Conservation (phyloP, 2,888 invertebrate species). For the Apamea epomidion region DNA sequence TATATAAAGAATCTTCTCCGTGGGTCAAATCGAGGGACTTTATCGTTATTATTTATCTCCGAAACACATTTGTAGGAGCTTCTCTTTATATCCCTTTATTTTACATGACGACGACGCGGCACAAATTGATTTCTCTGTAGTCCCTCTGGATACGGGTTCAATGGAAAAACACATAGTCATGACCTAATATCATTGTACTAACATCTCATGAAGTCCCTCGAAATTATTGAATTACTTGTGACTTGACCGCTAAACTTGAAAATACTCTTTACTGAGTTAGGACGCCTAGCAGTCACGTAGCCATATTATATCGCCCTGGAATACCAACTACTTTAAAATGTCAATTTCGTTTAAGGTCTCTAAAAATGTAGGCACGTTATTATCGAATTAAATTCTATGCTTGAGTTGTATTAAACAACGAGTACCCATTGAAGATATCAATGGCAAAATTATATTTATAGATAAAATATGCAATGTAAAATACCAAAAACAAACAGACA, state of each 20-base stretch:
- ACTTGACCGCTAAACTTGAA: conserved; percentile 39
- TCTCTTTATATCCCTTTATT: conserved; percentile 78
- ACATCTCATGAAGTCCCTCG: conserved; percentile 48
- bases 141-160: conserved; percentile 67
- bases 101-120: conserved; percentile 75
- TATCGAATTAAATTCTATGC: background rate
- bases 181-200: conserved; percentile 69
- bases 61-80: conserved; percentile 79
- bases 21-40: conserved; percentile 81
- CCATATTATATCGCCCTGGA: conserved; percentile 18
- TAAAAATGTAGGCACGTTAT: background rate
- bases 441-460: background rate
- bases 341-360: conserved; percentile 18
- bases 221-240: conserved; percentile 48
- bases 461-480: background rate
- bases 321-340: conserved; percentile 34
- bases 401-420: background rate
- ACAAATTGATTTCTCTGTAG: conserved; percentile 78
- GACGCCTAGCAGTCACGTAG: conserved; percentile 30
- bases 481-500: background rate
- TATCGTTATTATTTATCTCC: conserved; percentile 83
- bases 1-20: conserved; percentile 77
- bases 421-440: background rate
- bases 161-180: conserved; percentile 69
- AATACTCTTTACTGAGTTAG: conserved; percentile 31